Percentiles rank a stretch among this genome's conserved stretches.
phyloP scores from a whole-genome alignment of 2,888 invertebrate genomes.

The Celastrina argiolus region DNA sequence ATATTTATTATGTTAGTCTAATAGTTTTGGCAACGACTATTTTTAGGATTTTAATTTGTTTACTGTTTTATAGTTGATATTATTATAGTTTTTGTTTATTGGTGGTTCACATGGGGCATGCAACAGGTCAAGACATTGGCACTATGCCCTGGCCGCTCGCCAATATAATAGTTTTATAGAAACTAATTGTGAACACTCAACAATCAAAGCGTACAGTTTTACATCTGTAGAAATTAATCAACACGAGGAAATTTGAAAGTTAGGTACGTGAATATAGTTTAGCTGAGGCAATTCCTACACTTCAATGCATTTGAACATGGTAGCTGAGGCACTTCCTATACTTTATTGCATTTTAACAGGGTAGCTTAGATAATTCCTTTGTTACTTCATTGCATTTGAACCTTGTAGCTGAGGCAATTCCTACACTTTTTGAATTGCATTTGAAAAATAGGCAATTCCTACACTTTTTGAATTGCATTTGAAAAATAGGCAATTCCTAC shows the following conservation, averaged over 20 bases:
- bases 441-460: no score
- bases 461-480: no score
- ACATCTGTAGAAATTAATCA: not conserved
- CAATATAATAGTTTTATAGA: slow-evolving; percentile 39
- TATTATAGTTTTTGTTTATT: not conserved
- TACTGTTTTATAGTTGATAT: not conserved
- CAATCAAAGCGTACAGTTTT: not conserved
- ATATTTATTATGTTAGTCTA: not conserved
- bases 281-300: not conserved
- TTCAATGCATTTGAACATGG: no score
- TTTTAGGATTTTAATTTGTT: not conserved
- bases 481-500: no score
- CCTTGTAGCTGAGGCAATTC: no score
- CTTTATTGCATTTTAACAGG: no score
- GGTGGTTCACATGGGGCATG: slow-evolving; percentile 42
- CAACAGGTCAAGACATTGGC: slow-evolving; percentile 67
- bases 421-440: no score
- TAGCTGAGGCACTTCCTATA: no score
- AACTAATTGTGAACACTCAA: slow-evolving; percentile 15
- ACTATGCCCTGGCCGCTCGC: slow-evolving; percentile 59
- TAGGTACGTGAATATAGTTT: not conserved
- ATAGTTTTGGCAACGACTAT: not conserved
- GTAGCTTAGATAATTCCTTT: no score
- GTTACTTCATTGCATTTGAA: no score
- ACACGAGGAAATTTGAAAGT: not conserved